These are phyloP conservation scores for Papilio polyxenes DNA, from an alignment of 1,140 invertebrate species.

Conservation along the genomic window DNA sequence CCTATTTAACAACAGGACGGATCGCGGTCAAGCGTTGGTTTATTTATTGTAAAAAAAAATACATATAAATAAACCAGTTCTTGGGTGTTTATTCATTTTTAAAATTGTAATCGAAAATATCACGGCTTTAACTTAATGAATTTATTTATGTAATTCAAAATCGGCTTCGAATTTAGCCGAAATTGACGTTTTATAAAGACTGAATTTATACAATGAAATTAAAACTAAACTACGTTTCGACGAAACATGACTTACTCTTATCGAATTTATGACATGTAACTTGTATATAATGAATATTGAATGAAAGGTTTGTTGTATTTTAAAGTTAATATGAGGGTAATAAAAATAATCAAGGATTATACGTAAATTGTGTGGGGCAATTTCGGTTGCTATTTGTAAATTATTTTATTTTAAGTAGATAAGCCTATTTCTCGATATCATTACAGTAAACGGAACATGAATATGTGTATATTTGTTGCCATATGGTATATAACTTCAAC, in stretches of 20 bases:
- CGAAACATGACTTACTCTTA: constrained; percentile 16
- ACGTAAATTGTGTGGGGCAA: neutral
- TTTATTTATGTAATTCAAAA: constrained; percentile 19
- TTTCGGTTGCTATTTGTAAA: neutral
- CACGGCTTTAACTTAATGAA: constrained; percentile 7
- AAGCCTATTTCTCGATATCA: neutral
- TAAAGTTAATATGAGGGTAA: constrained; percentile 5
- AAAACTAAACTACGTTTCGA: neutral
- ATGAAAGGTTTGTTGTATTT: neutral
- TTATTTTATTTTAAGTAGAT: neutral
- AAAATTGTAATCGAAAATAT: neutral
- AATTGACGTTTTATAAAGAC: constrained; percentile 1
- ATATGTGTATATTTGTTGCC: neutral
- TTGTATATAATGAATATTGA: neutral
- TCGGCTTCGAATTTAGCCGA: neutral
- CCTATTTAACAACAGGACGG: neutral
- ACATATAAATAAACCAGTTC: too few relatives aligned
- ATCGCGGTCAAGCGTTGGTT: neutral
- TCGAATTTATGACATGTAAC: constrained; percentile 16
- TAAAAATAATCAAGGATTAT: neutral
- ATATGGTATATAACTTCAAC: neutral
- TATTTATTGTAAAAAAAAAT: neutral
- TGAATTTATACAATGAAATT: constrained; percentile 24
- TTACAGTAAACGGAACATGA: neutral
- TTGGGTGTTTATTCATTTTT: too few relatives aligned